These are phyloP conservation scores for Acanthosepion esculentum DNA, from an alignment of 2,888 invertebrate species.

Conservation along the genomic window DNA sequence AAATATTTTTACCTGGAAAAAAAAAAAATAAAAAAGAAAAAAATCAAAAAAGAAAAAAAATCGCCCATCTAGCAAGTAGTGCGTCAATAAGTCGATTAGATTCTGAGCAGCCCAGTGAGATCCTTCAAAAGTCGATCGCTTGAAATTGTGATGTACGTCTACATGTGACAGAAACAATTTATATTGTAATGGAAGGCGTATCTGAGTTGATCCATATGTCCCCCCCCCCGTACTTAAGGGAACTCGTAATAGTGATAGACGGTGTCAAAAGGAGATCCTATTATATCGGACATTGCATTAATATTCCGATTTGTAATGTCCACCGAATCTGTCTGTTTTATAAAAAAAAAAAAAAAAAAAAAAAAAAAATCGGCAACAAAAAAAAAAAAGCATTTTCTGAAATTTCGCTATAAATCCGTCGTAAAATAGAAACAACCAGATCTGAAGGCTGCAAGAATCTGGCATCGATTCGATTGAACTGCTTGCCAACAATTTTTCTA, in stretches of 20 bases:
- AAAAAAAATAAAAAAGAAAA: too few species aligned
- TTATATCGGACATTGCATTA: background rate
- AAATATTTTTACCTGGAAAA: too few species aligned
- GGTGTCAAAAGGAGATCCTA: background rate
- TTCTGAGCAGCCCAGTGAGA: too few species aligned
- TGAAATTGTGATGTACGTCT: background rate
- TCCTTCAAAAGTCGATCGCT: background rate
- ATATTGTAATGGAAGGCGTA: background rate
- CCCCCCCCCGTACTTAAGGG: background rate
- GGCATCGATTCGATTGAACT: too few species aligned
- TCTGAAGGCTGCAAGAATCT: too few species aligned
- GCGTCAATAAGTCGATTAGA: too few species aligned
- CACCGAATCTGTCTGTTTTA: background rate
- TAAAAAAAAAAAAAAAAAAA: background rate
- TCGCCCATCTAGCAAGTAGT: too few species aligned
- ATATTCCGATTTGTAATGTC: background rate
- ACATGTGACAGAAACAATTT: background rate
- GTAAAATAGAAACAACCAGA: too few species aligned
- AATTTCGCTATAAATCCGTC: background rate
- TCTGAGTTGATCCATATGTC: background rate
- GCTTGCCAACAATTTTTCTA: too few species aligned
- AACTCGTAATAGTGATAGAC: background rate
- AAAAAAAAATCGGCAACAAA: background rate
- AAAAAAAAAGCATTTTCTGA: background rate
- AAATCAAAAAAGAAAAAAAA: too few species aligned